Evolutionary conservation across 2,888 invertebrate genomes (phyloP), one percentile per base, ranked within the genome.

Genomic region (Chrysolina oricalcia): DNA sequence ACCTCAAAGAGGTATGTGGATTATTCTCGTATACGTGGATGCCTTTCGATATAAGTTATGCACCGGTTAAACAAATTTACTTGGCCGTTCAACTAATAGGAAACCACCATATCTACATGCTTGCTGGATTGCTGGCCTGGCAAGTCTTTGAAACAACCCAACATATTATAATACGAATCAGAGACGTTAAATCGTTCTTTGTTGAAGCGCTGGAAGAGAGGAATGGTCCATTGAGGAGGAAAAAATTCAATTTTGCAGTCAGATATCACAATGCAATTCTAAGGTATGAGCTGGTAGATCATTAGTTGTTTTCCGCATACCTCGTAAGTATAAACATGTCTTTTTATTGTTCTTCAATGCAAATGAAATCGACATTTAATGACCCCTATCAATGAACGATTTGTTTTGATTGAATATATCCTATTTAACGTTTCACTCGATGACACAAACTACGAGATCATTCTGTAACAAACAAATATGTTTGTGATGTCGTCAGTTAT

Each of bases 21-120:
- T 66, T 78, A 10, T 65, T 74, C 46, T 64, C 74, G 0, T 70
- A 78, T 41, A 74, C 74, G 8, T 78, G 78, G 78, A 48, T 73
- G 74, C 78, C 78, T 0, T 76, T 78, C 46, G 41, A 76, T 23
- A 74, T 78, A 17, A 70, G 76, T 48, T 71, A 64, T 35, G 56
- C 64, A 23, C 76, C 78, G 8, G 56, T 53, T 11, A 70, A 70
- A n/a, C 70, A 76, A 62, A 53, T 78, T 15, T 76, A 72, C 41
- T 15, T 72, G 21, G 11, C 64, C 5, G 3, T 74, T 11, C 76
- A 75, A 50, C 9, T 78, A 6, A 41, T 76, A 6, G 72, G 76
- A n/a, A 67, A 35, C n/a, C 70, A 76, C 59, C 68, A 76, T 48
- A 70, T 76, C 1, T 78, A 78, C 48, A 68, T 74, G 66, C n/a